Evolutionary conservation across 1,140 invertebrate genomes (phyloP).

Genomic region (Macrostomum lignano): DNA sequence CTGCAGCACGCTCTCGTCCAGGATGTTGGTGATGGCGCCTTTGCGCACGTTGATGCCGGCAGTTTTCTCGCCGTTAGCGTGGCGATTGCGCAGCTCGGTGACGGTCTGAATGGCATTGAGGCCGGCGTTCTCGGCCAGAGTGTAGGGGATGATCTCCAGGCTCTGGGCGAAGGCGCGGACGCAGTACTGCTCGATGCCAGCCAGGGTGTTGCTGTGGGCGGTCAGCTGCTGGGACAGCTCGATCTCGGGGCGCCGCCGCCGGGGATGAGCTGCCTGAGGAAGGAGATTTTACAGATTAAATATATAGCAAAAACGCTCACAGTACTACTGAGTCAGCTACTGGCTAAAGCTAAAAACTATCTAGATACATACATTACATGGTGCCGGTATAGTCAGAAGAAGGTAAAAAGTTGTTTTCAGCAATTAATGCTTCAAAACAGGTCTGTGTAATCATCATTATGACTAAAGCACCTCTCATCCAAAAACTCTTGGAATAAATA

Average conservation of each 20-base stretch:
- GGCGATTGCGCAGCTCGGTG: constrained; percentile 71
- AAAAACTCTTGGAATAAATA: too few relatives aligned
- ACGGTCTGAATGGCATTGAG: constrained; percentile 84
- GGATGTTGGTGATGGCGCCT: constrained; percentile 52
- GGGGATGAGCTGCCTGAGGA: constrained; percentile 59
- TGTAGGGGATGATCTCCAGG: constrained; percentile 79
- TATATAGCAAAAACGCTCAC: too few relatives aligned
- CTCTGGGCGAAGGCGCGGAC: constrained; percentile 70
- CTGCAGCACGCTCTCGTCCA: constrained; percentile 86
- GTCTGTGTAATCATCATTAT: too few relatives aligned
- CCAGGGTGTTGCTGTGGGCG: constrained; percentile 47
- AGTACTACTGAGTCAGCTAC: too few relatives aligned
- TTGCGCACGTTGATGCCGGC: constrained; percentile 83
- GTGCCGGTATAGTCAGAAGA: too few relatives aligned
- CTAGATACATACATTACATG: too few relatives aligned
- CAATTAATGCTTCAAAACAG: too few relatives aligned
- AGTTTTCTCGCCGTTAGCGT: constrained; percentile 49
- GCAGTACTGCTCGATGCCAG: constrained; percentile 76
- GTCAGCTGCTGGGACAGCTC: constrained; percentile 59
- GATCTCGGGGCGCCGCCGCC: constrained; percentile 86
- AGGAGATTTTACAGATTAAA: too few relatives aligned
- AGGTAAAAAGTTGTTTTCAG: too few relatives aligned
- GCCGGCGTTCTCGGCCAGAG: constrained; percentile 96
- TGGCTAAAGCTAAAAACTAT: too few relatives aligned
- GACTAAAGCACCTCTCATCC: too few relatives aligned